Evolutionary conservation across 2,113 vertebrate genomes (phyloP), one percentile per base, ranked within the genome.

Genomic region (Trachemys scripta): DNA sequence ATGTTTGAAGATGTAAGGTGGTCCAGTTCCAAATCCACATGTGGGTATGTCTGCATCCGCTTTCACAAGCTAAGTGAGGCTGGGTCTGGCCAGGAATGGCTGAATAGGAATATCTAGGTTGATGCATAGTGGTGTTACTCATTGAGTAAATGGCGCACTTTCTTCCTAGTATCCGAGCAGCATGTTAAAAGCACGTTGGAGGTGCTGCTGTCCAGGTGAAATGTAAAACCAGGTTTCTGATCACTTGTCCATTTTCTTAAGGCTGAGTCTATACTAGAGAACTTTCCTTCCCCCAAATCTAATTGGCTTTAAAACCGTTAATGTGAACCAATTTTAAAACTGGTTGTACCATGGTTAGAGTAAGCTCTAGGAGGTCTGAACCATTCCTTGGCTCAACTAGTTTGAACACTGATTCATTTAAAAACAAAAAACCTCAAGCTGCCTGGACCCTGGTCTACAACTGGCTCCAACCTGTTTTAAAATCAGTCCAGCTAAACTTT

Each of bases 251-350:
- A 29, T 62, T 93, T 84, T 83, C 86, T 6, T 49, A 5, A 62
- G 51, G 62, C 51, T 45, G 50, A 86, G 51, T 51, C 51, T 29
- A 10, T 57, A 2, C 57, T 10, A 25, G 65, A 75, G 45, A 85
- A 16, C 0, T 31, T 57, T 51, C 87, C 42, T 78, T 20, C 31
- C 51, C 42, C 1, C 0, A 25, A 20, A 88, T 79, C 35, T 88
- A 31, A 20, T 17, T 81, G 79, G 62, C 85, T 89, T 87, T 85
- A 81, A 89, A 95, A 87, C 86, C 45, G 69, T 93, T 87, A 91
- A 78, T 22, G 56, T 56, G 97, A 97, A 96, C 80, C 96, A 95
- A 78, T 56, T 85, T 94, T 96, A 95, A 97, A 97, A 96, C 96
- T 97, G 95, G 88, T 93, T 95, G 95, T 78, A 51, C 91, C 89